phyloP scores from a whole-genome alignment of 2,113 vertebrate species.

The Pelvicachromis taeniatus region DNA sequence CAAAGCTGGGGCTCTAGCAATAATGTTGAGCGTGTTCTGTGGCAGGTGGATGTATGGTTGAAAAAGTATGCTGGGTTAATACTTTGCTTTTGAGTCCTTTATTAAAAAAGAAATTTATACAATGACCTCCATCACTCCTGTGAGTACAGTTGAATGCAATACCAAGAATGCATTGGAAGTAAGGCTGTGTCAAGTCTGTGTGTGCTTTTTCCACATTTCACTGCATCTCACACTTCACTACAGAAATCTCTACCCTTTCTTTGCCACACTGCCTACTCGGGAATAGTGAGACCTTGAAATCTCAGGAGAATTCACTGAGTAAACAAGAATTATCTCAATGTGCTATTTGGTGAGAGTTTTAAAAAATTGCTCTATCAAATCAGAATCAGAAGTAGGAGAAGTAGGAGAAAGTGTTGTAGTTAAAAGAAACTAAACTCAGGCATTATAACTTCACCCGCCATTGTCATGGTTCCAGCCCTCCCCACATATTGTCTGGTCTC shows the following conservation, averaged over 20 bases:
- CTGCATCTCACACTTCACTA: neutral
- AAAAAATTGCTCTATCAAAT: neutral
- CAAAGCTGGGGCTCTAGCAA: neutral
- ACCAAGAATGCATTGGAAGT: neutral
- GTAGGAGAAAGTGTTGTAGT: too few species aligned
- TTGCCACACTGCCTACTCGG: neutral
- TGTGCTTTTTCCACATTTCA: neutral
- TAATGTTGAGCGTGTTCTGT: neutral
- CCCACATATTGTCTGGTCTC: too few species aligned
- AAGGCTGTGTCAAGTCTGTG: neutral
- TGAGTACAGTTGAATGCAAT: neutral
- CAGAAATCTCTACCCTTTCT: neutral
- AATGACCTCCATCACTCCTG: neutral
- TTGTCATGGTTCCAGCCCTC: too few species aligned
- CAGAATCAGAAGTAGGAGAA: too few species aligned
- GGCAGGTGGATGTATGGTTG: neutral
- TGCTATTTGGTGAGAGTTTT: neutral
- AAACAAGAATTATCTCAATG: neutral
- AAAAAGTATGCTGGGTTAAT: neutral
- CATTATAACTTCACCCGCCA: too few species aligned
- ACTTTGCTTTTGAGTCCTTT: neutral
- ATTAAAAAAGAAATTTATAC: neutral
- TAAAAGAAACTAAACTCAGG: too few species aligned
- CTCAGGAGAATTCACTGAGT: neutral
- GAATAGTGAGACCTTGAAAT: neutral